A percentile compares a stretch with the other conserved stretches of the same genome.
Evolutionary conservation across 2,888 invertebrate species (phyloP).

Genomic region (Hirtodrosophila confusa): DNA sequence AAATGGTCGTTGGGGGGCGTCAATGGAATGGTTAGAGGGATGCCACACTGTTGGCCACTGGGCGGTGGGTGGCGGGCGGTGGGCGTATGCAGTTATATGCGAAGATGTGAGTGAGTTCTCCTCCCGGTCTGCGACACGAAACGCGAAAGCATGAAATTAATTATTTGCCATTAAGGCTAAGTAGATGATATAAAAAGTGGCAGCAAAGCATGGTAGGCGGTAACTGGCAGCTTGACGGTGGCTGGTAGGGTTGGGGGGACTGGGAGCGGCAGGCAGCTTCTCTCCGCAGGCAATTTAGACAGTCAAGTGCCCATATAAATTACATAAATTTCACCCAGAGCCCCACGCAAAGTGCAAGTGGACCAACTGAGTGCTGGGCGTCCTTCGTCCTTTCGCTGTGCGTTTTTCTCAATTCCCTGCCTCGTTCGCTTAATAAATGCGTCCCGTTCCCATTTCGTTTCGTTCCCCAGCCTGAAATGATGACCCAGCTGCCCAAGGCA

Average conservation of each 20-base stretch:
- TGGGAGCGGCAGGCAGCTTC: constrained; percentile 20
- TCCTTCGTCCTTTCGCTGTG: background rate
- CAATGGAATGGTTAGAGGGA: constrained; percentile 7
- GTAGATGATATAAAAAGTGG: constrained; percentile 84
- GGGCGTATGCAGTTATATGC: constrained; percentile 34
- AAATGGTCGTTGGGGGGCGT: constrained; percentile 65
- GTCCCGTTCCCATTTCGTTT: constrained; percentile 6
- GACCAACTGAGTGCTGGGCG: constrained; percentile 30
- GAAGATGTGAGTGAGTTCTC: constrained; percentile 2
- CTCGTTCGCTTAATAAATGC: constrained; percentile 26
- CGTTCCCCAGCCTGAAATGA: background rate
- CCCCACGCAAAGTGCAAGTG: constrained; percentile 46
- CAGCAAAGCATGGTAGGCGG: constrained; percentile 43
- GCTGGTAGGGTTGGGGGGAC: background rate
- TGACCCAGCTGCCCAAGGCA: background rate
- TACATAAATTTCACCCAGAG: constrained; percentile 83
- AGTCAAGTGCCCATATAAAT: constrained; percentile 85
- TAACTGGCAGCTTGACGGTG: background rate
- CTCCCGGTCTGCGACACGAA: constrained; percentile 55
- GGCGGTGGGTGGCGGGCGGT: constrained; percentile 19
- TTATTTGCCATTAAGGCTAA: constrained; percentile 85
- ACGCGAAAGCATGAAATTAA: constrained; percentile 84
- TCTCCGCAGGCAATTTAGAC: constrained; percentile 84
- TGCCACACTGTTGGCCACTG: constrained; percentile 23
- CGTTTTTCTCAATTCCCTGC: background rate